Conservation (phyloP, 2,113 vertebrate genomes). For the Thalassarche chlororhynchos region DNA sequence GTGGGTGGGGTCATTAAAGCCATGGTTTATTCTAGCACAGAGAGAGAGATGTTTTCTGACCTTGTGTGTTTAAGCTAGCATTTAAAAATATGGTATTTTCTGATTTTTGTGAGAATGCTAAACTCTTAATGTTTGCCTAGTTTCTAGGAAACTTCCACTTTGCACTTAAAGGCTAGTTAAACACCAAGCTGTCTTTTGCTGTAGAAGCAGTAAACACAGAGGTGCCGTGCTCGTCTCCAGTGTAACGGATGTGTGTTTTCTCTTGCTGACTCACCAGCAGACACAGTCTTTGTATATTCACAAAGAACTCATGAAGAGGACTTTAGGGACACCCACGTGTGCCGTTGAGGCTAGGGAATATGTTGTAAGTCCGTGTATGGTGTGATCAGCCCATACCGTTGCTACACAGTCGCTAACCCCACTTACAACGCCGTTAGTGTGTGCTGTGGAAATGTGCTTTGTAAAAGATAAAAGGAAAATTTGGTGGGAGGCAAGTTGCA, state of each 20-base stretch:
- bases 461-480: background rate
- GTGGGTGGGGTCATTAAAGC: background rate
- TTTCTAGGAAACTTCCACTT: background rate
- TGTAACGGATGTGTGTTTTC: constrained; percentile 82
- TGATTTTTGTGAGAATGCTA: background rate
- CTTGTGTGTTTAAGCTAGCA: background rate
- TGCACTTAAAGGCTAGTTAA: background rate
- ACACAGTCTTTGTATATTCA: constrained; percentile 90
- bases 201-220: constrained; percentile 36
- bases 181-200: constrained; percentile 1
- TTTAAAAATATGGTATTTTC: background rate
- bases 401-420: constrained; percentile 81
- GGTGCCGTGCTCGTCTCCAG: background rate
- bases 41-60: background rate
- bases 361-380: constrained; percentile 90
- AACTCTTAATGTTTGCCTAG: background rate
- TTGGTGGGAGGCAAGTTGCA: background rate
- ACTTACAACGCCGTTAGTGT: constrained; percentile 20
- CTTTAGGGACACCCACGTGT: constrained; percentile 93
- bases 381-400: constrained; percentile 49
- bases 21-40: background rate
- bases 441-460: constrained; percentile 17
- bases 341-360: constrained; percentile 97
- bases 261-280: constrained; percentile 84
- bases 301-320: constrained; percentile 99